Conservation (phyloP, 2,113 vertebrate genomes). For the Limnothrissa miodon region DNA sequence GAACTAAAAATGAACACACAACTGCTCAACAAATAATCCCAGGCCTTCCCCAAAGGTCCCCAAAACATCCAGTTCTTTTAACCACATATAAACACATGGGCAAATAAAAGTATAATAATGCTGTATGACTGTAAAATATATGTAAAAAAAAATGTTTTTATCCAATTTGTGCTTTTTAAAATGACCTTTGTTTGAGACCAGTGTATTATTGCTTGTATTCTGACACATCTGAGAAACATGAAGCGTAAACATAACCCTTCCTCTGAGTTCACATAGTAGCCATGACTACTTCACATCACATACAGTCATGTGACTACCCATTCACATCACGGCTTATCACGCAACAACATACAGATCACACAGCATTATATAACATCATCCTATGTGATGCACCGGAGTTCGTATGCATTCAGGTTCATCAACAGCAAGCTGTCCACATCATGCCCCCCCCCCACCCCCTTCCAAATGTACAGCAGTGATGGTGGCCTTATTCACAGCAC, state of each 20-base stretch:
- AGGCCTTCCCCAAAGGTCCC: too few species aligned
- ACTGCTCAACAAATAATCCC: too few species aligned
- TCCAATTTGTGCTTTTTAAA: too few species aligned
- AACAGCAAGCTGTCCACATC: background rate
- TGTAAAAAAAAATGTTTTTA: too few species aligned
- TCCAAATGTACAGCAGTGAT: too few species aligned
- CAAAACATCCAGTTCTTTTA: background rate
- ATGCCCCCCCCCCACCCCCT: background rate
- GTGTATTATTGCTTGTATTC: too few species aligned
- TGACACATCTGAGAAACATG: background rate
- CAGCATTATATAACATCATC: background rate
- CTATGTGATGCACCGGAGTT: background rate
- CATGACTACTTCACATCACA: background rate
- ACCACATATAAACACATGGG: too few species aligned
- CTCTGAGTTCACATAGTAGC: background rate
- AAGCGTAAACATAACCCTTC: background rate
- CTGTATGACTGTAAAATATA: background rate
- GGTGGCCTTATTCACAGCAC: background rate
- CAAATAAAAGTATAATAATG: too few species aligned
- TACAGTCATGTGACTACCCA: background rate
- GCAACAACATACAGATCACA: background rate
- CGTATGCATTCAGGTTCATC: background rate
- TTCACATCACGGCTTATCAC: constrained; percentile 1
- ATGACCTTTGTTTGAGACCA: too few species aligned
- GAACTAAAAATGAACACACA: too few species aligned